These are phyloP conservation scores for Xenopus borealis DNA, from an alignment of 2,113 vertebrate species.

Conservation along the genomic window DNA sequence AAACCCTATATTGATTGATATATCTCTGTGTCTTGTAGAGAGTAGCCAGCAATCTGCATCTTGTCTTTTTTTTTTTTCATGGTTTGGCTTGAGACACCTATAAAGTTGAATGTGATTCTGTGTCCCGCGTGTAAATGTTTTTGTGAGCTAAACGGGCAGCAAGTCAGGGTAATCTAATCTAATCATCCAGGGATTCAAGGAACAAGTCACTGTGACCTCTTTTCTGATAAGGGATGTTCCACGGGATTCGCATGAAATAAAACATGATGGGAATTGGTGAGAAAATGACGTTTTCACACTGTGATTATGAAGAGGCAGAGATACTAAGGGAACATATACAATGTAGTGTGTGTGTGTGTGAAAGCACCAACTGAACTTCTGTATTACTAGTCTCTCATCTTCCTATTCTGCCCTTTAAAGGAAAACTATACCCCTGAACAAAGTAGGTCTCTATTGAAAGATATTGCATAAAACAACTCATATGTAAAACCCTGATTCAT, in stretches of 20 bases:
- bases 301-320: too few relatives aligned
- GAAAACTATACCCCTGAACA: too few relatives aligned
- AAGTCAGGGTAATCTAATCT: slow-evolving; percentile 4
- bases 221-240: slow-evolving; percentile 15
- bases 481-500: too few relatives aligned
- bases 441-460: too few relatives aligned
- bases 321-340: too few relatives aligned
- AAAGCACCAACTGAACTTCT: too few relatives aligned
- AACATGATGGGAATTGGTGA: too few relatives aligned
- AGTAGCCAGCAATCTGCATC: slow-evolving; percentile 33
- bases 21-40: slow-evolving; percentile 41
- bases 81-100: slow-evolving; percentile 37
- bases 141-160: background rate
- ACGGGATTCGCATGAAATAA: background rate
- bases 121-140: slow-evolving; percentile 20
- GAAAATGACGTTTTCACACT: too few relatives aligned
- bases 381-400: too few relatives aligned
- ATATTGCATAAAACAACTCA: too few relatives aligned
- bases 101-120: slow-evolving; percentile 46
- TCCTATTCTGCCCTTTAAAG: too few relatives aligned
- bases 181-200: background rate
- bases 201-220: slow-evolving; percentile 36
- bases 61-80: slow-evolving; percentile 39
- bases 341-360: too few relatives aligned
- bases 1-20: slow-evolving; percentile 36